phyloP scores from a whole-genome alignment of 2,797 vertebrate genomes.

The Chaetophractus vellerosus region DNA sequence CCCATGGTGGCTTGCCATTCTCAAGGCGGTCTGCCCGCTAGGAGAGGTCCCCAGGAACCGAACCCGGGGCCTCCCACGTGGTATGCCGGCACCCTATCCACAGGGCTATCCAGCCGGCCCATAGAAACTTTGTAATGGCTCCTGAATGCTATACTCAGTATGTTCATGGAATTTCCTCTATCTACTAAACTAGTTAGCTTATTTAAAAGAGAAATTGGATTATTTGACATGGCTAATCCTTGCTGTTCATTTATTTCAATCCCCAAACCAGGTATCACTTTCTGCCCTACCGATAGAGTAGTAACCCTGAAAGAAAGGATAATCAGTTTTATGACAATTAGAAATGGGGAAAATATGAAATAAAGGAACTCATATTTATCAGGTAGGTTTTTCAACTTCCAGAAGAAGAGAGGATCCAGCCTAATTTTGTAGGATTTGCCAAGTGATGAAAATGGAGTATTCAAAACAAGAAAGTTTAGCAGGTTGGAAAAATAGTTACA shows the following conservation, averaged over 20 bases:
- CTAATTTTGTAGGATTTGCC: not conserved
- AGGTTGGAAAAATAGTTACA: not conserved
- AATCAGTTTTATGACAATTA: not conserved
- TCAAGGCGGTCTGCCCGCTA: too few species aligned
- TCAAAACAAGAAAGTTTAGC: conserved; percentile 17
- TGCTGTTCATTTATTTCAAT: not conserved
- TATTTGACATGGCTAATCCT: not conserved
- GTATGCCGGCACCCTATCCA: too few species aligned
- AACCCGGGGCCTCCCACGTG: too few species aligned
- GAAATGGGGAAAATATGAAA: not conserved
- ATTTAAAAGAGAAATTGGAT: not conserved
- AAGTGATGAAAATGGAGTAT: not conserved
- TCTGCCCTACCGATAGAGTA: not conserved
- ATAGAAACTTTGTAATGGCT: not conserved
- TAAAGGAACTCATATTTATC: not conserved
- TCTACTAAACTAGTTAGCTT: not conserved
- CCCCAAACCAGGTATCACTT: not conserved
- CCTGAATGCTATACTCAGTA: not conserved
- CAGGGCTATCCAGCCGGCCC: too few species aligned
- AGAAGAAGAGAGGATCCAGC: not conserved
- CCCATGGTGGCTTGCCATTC: too few species aligned
- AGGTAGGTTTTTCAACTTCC: not conserved
- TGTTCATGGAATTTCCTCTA: not conserved
- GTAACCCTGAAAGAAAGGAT: not conserved
- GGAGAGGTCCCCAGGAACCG: too few species aligned